Evolutionary conservation across 2,888 invertebrate species (phyloP).

Genomic region (Meliscaeva auricollis): DNA sequence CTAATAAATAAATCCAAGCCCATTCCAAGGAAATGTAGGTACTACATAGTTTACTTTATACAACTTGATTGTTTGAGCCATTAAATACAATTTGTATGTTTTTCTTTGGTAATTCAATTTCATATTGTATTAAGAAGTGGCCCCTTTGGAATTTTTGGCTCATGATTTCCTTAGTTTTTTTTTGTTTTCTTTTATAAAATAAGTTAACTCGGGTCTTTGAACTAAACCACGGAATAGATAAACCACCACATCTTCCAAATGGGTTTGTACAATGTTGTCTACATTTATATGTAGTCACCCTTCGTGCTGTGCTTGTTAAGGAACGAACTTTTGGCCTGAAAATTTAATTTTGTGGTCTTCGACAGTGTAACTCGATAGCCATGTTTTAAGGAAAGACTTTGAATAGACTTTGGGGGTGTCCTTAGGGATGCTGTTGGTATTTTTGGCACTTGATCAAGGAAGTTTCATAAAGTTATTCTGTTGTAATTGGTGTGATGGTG

Average conservation of each 20-base stretch:
- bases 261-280: constrained; percentile 4
- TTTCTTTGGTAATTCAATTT: constrained; percentile 51
- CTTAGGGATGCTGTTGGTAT: constrained; percentile 50
- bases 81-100: constrained; percentile 70
- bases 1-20: constrained; percentile 12
- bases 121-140: constrained; percentile 42
- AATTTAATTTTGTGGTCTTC: constrained; percentile 69
- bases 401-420: constrained; percentile 35
- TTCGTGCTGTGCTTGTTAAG: constrained; percentile 26
- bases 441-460: constrained; percentile 69
- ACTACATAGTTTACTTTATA: constrained; percentile 1
- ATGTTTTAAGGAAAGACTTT: constrained; percentile 28
- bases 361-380: constrained; percentile 18
- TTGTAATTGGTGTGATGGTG: constrained; percentile 62
- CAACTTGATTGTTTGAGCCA: constrained; percentile 54
- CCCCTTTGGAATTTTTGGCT: constrained; percentile 52
- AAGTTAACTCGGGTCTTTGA: constrained; percentile 41
- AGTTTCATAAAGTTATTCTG: constrained; percentile 45
- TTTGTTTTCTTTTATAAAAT: background rate
- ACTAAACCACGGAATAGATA: constrained; percentile 48
- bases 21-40: background rate
- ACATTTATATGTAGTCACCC: background rate
- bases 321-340: constrained; percentile 35
- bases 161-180: constrained; percentile 58
- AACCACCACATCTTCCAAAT: constrained; percentile 9